Base-by-base conservation (phyloP, 2,888 invertebrate species). In the Hirtodrosophila duncani region DNA sequence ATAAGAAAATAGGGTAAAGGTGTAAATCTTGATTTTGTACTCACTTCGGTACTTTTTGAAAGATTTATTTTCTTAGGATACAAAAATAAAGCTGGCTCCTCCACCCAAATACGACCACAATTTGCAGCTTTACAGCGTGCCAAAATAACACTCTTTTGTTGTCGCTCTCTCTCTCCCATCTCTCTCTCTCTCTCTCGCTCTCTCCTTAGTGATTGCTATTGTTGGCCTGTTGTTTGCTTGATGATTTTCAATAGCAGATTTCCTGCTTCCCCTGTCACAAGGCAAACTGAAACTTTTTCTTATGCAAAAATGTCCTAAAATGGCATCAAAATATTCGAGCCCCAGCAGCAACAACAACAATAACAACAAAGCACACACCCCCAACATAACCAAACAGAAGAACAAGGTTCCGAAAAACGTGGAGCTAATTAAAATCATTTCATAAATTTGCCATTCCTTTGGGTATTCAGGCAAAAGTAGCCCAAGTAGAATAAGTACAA, bases 341-440 rank as follows among this genome's bases (percentile, higher is more conserved):
- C 14, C 17, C 13, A n/a, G 26, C 16, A 17, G 7, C 50, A 23
- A 11, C 11, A 31, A 17, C 39, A n/a, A n/a, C n/a, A n/a, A n/a
- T n/a, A n/a, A n/a, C 33, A 45, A 30, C 38, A 33, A 51, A 50
- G 38, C 31, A n/a, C 21, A 36, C 37, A 44, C 3, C n/a, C 16
- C 9, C 26, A 18, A 33, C 18, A 18, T 10, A 42, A 13, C 2
- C 9, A 29, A 11, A 21, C 2, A 14, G 39, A 21, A 11, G 16
- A 4, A 14, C 38, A 21, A 11, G 16, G 10, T 24, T 43, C 29
- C 43, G 46, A 10, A 34, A 42, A 53, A 33, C 23, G 30, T 27
- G 41, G 49, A 67, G 74, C 78, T 74, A 74, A 74, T 77, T 74
- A 74, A 74, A 77, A 74, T 53, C 65, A 74, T 77, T 77, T 77